Conservation (phyloP, 2,797 vertebrate species). For the Florisuga fusca region DNA sequence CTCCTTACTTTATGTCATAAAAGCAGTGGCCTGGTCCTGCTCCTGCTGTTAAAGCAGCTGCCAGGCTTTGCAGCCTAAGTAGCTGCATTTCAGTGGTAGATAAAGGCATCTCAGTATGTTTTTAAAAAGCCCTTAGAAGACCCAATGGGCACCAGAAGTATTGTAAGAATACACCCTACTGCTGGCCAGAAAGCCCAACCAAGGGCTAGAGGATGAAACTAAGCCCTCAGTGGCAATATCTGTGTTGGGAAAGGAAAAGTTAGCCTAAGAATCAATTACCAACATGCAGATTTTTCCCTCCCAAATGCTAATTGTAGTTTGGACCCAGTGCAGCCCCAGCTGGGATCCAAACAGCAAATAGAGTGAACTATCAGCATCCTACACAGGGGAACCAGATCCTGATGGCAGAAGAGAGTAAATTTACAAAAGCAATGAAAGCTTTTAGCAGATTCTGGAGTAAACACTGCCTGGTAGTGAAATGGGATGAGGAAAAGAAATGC, state of each 20-base stretch:
- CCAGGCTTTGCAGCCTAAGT: not conserved
- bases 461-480: not conserved
- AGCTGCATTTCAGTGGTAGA: conserved; percentile 7
- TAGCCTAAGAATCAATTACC: not conserved
- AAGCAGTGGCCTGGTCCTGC: not conserved
- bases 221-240: not conserved
- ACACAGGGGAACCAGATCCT: not conserved
- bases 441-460: not conserved
- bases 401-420: not conserved
- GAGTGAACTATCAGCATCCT: not conserved
- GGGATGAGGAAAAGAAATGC: not conserved
- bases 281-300: not conserved
- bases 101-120: not conserved
- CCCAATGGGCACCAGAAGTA: not conserved
- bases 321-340: not conserved
- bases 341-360: not conserved
- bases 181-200: not conserved
- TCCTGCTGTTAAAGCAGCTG: conserved; percentile 52
- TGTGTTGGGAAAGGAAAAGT: not conserved
- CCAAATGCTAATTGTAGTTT: not conserved
- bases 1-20: conserved; percentile 10
- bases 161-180: not conserved
- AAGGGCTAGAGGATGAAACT: not conserved
- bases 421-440: not conserved
- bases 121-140: conserved; percentile 12